Evolutionary conservation across 2,888 invertebrate species (phyloP), one percentile per base, ranked within the genome.

Genomic region (Ecliptopera silaceata): DNA sequence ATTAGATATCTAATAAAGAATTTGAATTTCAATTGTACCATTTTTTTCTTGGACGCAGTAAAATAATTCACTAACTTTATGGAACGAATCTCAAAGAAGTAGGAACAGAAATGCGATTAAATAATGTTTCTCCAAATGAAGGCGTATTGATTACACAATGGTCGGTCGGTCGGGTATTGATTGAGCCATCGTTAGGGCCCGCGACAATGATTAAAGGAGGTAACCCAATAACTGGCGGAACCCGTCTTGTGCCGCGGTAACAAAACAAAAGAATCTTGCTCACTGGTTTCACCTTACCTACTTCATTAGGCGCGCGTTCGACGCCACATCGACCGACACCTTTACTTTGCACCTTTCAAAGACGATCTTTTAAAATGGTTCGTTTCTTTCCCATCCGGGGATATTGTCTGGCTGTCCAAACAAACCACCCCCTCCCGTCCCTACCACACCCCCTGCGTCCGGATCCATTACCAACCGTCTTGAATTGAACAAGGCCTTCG

Each of bases 161-260:
- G n/a, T n/a, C 66, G 50, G 49, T 64, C 42, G 63, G 66, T 66
- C 63, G 70, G 69, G 66, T 74, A 76, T 77, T 78, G 85, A 83
- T 82, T 79, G 80, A 77, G 47, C 68, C 71, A 60, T 63, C 72
- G 68, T 75, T 77, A 73, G 70, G 66, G 72, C 63, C 65, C 70
- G 70, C 77, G 79, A 74, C 80, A 75, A 78, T 86, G 85, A 88
- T 88, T 87, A 88, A 86, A 88, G 85, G 75, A 75, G 80, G 88
- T 86, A 88, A 88, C 84, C 77, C 83, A 82, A 86, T 86, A 84
- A 86, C 81, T 75, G 74, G 80, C 75, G 44, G 77, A 80, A 77
- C 79, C 77, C 26, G 5, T 15, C 32, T 43, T 8, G 26, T 22
- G 43, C 38, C 75, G 77, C 75, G 77, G 78, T 79, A 80, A 78